Evolutionary conservation across 2,113 vertebrate species (phyloP), one percentile per base, ranked within the genome.

Genomic region (Zeus faber): DNA sequence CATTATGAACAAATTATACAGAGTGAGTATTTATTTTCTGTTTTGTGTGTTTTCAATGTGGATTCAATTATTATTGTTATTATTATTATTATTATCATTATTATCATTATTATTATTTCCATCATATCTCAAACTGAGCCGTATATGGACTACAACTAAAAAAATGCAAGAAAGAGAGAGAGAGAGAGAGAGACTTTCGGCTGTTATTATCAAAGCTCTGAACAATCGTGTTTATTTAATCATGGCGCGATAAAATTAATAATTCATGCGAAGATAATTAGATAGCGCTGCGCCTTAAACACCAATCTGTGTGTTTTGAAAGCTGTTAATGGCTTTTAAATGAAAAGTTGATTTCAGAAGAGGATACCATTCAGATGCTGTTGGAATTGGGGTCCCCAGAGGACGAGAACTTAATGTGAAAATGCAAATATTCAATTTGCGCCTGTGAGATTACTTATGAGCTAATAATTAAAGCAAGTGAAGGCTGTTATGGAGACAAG

Each of bases 381-480:
- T 46, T 58, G 48, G 75, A 79, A 70, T 62, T 49, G 54, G 39
- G 62, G 71, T 81, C 83, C 71, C 78, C 43, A 71, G 65, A 56
- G 77, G 69, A 67, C 77, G 47, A 29, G n/a, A 35, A 66, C 23
- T 70, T 77, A 75, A 82, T 77, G 72, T 58, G 59, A 70, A 79
- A 68, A 75, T 59, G 75, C 54, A 73, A 69, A 80, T 65, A 74
- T 79, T 83, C 64, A 76, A 69, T 74, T 69, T 70, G 55, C 26
- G 58, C 71, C 65, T 67, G 41, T 44, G 66, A 77, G 70, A 77
- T 74, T 73, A 83, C 74, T 78, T 76, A 69, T 54, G 61, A 72
- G 60, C 54, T 76, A 62, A 76, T 84, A 82, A 86, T 84, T 79
- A 82, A 76, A 71, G 50, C 82, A 82, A 86, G 82, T 79, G 81